Percentiles rank a stretch among this genome's conserved stretches.
Evolutionary conservation across 1,140 invertebrate genomes (phyloP).

Genomic region (Calliphora vicina): DNA sequence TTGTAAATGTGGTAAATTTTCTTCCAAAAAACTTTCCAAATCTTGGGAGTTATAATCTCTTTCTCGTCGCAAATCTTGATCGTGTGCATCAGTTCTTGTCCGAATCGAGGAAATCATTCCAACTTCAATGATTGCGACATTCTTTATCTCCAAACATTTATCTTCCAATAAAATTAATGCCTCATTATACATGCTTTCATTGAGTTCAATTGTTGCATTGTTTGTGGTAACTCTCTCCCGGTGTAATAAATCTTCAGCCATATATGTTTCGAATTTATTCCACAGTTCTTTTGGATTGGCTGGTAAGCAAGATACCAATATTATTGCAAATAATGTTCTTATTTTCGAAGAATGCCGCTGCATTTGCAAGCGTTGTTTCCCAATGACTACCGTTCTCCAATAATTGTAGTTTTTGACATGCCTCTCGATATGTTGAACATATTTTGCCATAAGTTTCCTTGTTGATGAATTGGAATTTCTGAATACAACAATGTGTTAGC

Average conservation of each 20-base stretch:
- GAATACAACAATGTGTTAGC: slow-evolving; percentile 62
- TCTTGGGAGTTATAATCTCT: slow-evolving; percentile 43
- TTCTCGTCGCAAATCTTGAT: too few species aligned
- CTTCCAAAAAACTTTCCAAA: slow-evolving; percentile 39
- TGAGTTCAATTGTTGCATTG: too few species aligned
- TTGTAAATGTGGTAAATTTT: slow-evolving; percentile 37
- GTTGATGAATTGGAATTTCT: slow-evolving; percentile 59
- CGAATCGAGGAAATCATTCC: slow-evolving; percentile 55
- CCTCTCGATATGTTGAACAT: not conserved
- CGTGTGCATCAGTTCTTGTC: too few species aligned
- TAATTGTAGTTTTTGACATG: slow-evolving; percentile 57
- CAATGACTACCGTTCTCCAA: slow-evolving; percentile 58
- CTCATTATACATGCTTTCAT: too few species aligned
- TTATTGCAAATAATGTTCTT: too few species aligned
- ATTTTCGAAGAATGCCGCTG: slow-evolving; percentile 56
- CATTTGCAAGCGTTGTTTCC: slow-evolving; percentile 52
- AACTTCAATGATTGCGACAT: slow-evolving; percentile 47
- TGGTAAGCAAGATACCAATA: slow-evolving; percentile 52
- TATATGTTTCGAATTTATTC: slow-evolving; percentile 55
- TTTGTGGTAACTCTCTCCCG: slow-evolving; percentile 51
- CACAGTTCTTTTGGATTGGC: slow-evolving; percentile 53
- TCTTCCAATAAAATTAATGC: slow-evolving; percentile 58
- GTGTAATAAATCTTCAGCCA: slow-evolving; percentile 48
- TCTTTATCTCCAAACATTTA: slow-evolving; percentile 47
- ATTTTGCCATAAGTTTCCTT: slow-evolving; percentile 41